Evolutionary conservation across 2,113 vertebrate genomes (phyloP).

Genomic region (Lanius ludovicianus): DNA sequence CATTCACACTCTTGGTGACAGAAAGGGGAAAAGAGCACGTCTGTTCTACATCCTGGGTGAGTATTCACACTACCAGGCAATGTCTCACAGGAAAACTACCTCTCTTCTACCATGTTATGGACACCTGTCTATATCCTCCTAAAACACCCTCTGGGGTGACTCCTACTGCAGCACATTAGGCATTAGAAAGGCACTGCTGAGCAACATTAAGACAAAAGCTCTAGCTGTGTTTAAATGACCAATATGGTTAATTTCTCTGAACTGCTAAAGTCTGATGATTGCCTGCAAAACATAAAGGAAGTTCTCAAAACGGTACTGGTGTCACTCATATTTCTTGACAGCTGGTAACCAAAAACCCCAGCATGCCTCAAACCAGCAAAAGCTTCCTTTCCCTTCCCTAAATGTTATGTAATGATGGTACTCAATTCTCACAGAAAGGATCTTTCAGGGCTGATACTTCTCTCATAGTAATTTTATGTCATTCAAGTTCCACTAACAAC

Average conservation of each 20-base stretch:
- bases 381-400: background rate
- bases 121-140: background rate
- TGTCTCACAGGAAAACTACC: background rate
- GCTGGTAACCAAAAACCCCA: background rate
- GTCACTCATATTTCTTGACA: background rate
- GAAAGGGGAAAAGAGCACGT: background rate
- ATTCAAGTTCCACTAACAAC: constrained; percentile 25
- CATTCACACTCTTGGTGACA: background rate
- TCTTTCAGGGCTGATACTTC: background rate
- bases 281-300: constrained; percentile 38
- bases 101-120: background rate
- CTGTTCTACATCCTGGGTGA: background rate
- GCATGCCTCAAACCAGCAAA: background rate
- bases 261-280: constrained; percentile 12
- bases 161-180: background rate
- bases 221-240: background rate
- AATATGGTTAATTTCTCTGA: background rate
- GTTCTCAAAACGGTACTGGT: background rate
- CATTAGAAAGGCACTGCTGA: background rate
- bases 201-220: background rate
- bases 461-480: background rate
- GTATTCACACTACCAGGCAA: background rate
- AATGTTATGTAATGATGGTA: constrained; percentile 27
- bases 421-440: background rate
- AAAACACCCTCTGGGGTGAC: background rate